Evolutionary conservation across 2,888 invertebrate species (phyloP).

Genomic region (Lobophora halterata): DNA sequence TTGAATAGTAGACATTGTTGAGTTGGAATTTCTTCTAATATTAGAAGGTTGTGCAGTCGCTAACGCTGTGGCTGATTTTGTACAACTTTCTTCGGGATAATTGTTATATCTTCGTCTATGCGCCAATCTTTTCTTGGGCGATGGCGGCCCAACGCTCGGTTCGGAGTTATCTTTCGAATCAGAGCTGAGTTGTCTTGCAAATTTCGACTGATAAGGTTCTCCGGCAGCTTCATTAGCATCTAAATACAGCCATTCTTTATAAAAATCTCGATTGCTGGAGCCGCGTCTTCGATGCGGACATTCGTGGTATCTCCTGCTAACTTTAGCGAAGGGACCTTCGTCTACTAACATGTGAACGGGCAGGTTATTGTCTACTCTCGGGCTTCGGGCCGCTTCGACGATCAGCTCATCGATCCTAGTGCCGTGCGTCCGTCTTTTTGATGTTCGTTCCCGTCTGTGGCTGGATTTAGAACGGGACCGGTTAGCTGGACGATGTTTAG

Average conservation of each 20-base stretch:
- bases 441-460: constrained; percentile 58
- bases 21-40: constrained; percentile 82
- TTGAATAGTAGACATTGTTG: constrained; percentile 83
- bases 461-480: constrained; percentile 56
- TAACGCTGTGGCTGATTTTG: constrained; percentile 73
- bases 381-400: constrained; percentile 55
- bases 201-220: constrained; percentile 75
- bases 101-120: constrained; percentile 67
- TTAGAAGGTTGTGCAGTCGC: constrained; percentile 71
- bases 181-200: constrained; percentile 75
- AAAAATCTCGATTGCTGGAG: constrained; percentile 64
- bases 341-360: constrained; percentile 65
- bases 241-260: constrained; percentile 72
- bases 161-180: constrained; percentile 78
- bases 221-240: constrained; percentile 64
- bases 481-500: constrained; percentile 55
- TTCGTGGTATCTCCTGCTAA: constrained; percentile 67
- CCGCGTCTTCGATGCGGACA: constrained; percentile 64
- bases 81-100: constrained; percentile 73
- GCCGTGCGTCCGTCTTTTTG: constrained; percentile 57
- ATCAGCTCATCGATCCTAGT: constrained; percentile 65
- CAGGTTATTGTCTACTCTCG: constrained; percentile 52
- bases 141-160: constrained; percentile 71
- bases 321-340: constrained; percentile 73
- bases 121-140: constrained; percentile 64